phyloP scores from a whole-genome alignment of 1,140 invertebrate species.

The Drosophila ananassae region DNA sequence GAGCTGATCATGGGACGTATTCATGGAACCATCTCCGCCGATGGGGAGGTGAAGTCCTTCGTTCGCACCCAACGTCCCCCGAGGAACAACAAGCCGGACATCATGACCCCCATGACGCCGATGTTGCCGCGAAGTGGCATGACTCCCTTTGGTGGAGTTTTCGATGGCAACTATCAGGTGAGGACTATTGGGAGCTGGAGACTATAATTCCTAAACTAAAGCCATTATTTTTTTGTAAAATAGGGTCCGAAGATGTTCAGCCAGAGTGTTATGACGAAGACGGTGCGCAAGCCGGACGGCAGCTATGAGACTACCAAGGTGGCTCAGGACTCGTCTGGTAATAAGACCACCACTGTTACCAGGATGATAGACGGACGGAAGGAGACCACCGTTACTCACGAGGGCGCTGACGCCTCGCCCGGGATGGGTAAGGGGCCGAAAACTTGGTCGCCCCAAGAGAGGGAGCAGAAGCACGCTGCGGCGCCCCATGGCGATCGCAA shows the following conservation, averaged over 20 bases:
- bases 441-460: neutral
- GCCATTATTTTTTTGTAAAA: neutral
- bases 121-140: conserved; percentile 67
- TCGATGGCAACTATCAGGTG: conserved; percentile 79
- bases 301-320: conserved; percentile 79
- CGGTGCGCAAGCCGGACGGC: conserved; percentile 80
- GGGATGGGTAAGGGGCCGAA: conserved; percentile 22
- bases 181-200: neutral
- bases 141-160: conserved; percentile 70
- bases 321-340: conserved; percentile 72
- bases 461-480: neutral
- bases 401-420: conserved; percentile 35
- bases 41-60: conserved; percentile 40
- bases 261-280: conserved; percentile 82
- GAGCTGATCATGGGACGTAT: conserved; percentile 80
- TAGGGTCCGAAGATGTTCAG: conserved; percentile 83
- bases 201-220: neutral
- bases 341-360: conserved; percentile 79
- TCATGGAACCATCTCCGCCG: conserved; percentile 70
- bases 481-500: conserved; percentile 63
- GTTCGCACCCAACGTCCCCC: conserved; percentile 48
- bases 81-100: conserved; percentile 56
- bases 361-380: conserved; percentile 68
- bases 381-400: conserved; percentile 67
- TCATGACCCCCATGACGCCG: conserved; percentile 77